Conservation (phyloP, 2,113 vertebrate genomes). For the Syrrhaptes paradoxus region DNA sequence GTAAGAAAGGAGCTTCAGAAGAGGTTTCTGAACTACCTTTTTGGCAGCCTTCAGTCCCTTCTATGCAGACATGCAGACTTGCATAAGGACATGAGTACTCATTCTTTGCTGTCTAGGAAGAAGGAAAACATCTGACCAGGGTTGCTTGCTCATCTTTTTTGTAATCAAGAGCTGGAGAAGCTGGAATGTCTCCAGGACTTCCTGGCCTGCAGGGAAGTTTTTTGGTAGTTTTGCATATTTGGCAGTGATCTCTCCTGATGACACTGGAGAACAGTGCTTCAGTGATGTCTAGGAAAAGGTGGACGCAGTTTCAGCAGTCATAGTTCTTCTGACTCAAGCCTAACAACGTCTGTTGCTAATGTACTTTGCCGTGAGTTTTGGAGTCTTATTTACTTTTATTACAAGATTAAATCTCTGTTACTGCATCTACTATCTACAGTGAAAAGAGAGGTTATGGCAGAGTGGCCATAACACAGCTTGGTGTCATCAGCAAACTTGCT, state of each 20-base stretch:
- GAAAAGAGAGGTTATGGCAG: neutral
- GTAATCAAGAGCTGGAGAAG: neutral
- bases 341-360: neutral
- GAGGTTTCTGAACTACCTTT: neutral
- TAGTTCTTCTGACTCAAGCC: neutral
- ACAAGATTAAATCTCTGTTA: neutral
- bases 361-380: neutral
- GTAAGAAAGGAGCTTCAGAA: neutral
- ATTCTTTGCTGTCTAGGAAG: neutral
- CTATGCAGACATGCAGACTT: neutral
- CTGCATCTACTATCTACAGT: neutral
- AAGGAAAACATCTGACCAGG: neutral
- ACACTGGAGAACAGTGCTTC: neutral
- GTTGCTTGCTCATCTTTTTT: neutral
- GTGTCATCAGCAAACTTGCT: too few relatives aligned
- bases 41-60: neutral
- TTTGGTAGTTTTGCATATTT: neutral
- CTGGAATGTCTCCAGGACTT: neutral
- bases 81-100: fast-evolving
- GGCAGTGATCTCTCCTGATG: neutral
- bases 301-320: neutral
- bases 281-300: neutral
- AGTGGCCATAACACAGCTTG: neutral
- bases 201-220: neutral
- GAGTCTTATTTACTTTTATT: neutral